These are phyloP conservation scores for Acanthosoma haemorrhoidale DNA, from an alignment of 2,888 invertebrate genomes.

Conservation along the genomic window DNA sequence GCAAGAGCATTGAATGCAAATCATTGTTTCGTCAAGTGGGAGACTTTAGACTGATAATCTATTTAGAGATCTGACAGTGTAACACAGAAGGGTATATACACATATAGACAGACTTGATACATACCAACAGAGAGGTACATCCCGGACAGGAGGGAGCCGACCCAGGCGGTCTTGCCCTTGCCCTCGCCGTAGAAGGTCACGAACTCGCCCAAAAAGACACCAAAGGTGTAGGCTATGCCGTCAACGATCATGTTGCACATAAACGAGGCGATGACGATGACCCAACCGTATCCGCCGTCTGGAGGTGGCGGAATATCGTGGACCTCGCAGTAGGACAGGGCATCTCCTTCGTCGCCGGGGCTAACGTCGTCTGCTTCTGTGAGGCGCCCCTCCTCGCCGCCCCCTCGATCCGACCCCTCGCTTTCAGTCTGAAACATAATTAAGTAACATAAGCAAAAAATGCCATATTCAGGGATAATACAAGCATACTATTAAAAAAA, in stretches of 20 bases:
- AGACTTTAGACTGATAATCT: too few species aligned
- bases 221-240: slow-evolving; percentile 97
- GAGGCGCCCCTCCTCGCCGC: slow-evolving; percentile 48
- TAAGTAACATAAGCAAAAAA: too few species aligned
- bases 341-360: slow-evolving; percentile 55
- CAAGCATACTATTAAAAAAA: too few species aligned
- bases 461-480: too few species aligned
- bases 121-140: slow-evolving; percentile 89
- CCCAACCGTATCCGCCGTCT: slow-evolving; percentile 89
- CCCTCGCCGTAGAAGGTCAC: slow-evolving; percentile 76
- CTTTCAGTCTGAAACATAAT: slow-evolving; percentile 37
- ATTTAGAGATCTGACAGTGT: too few species aligned
- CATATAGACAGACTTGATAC: slow-evolving; percentile 44
- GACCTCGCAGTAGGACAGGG: slow-evolving; percentile 59
- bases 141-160: slow-evolving; percentile 90
- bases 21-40: too few species aligned
- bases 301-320: slow-evolving; percentile 79
- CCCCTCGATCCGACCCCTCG: slow-evolving; percentile 37
- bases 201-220: slow-evolving; percentile 80
- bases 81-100: too few species aligned
- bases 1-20: too few species aligned
- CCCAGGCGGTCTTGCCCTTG: slow-evolving; percentile 85
- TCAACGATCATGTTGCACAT: slow-evolving; percentile 98
- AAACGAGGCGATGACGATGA: slow-evolving; percentile 93
- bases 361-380: slow-evolving; percentile 74